phyloP scores from a whole-genome alignment of 2,113 vertebrate genomes.

The Mystacornis crossleyi region DNA sequence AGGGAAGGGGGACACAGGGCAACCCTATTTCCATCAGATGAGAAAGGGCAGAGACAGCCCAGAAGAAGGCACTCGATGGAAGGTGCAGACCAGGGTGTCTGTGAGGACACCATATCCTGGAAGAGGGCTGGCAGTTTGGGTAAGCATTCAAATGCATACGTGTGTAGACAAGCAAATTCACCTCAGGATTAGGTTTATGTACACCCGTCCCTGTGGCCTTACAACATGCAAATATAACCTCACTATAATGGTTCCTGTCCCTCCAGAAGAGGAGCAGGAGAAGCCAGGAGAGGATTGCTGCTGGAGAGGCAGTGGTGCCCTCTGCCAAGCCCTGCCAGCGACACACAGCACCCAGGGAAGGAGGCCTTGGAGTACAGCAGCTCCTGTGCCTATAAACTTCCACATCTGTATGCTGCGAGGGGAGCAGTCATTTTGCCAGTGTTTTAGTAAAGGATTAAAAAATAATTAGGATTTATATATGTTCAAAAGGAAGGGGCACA shows the following conservation, averaged over 20 bases:
- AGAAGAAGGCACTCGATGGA: not conserved
- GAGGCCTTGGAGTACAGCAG: not conserved
- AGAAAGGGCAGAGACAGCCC: not conserved
- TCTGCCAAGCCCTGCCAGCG: not conserved
- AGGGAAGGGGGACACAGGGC: not conserved
- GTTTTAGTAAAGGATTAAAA: constrained; percentile 48
- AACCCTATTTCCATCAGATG: not conserved
- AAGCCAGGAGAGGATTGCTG: not conserved
- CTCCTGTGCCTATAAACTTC: not conserved
- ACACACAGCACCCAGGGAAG: not conserved
- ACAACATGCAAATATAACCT: not conserved
- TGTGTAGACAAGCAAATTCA: not conserved
- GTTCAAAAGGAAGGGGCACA: constrained; percentile 29
- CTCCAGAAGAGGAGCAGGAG: not conserved
- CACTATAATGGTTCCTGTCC: fast-evolving
- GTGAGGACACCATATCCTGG: not conserved
- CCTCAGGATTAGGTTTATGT: not conserved
- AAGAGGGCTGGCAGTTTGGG: not conserved
- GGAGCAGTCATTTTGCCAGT: not conserved
- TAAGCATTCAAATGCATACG: not conserved
- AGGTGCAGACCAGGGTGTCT: no score
- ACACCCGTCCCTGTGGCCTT: not conserved
- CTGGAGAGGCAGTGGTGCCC: not conserved
- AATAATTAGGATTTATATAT: constrained; percentile 63
- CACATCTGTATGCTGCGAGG: not conserved